These are phyloP conservation scores for Panagrolaimus sp. DNA, from an alignment of 1,140 invertebrate species.

Conservation along the genomic window DNA sequence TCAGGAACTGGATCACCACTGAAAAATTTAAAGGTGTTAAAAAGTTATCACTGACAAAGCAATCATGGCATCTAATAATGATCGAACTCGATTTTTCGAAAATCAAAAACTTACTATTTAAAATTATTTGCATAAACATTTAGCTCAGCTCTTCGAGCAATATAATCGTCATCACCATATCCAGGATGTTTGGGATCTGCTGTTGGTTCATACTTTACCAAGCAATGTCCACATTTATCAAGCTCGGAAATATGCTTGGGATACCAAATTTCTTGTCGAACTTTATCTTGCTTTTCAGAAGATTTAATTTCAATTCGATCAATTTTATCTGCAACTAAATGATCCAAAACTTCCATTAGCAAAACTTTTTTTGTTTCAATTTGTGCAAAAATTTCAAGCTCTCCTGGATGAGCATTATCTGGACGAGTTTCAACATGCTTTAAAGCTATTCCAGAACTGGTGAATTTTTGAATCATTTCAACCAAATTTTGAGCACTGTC, in stretches of 20 bases:
- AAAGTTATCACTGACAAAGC: no score
- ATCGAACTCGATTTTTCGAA: no score
- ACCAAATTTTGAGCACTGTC: constrained; percentile 35
- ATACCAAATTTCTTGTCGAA: constrained; percentile 70
- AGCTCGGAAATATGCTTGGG: constrained; percentile 89
- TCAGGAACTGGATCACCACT: constrained; percentile 79
- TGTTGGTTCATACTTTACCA: constrained; percentile 97
- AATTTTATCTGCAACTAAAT: constrained; percentile 16
- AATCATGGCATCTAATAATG: no score
- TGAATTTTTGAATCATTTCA: constrained; percentile 22
- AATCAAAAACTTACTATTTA: constrained; percentile 34
- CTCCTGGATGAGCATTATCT: constrained; percentile 25
- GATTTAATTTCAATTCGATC: constrained; percentile 31
- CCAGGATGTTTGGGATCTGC: constrained; percentile 78
- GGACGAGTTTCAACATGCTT: constrained; percentile 39
- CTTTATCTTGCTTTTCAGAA: no score
- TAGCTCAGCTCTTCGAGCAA: constrained; percentile 45
- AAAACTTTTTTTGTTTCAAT: constrained; percentile 32
- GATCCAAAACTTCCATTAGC: constrained; percentile 29
- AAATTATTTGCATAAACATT: constrained; percentile 47
- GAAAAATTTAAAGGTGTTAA: no score
- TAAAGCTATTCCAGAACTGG: constrained; percentile 24
- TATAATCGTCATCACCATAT: constrained; percentile 49
- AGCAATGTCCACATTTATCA: constrained; percentile 91
- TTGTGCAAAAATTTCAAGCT: constrained; percentile 34